Evolutionary conservation across 2,113 vertebrate genomes (phyloP).

Genomic region (human): DNA sequence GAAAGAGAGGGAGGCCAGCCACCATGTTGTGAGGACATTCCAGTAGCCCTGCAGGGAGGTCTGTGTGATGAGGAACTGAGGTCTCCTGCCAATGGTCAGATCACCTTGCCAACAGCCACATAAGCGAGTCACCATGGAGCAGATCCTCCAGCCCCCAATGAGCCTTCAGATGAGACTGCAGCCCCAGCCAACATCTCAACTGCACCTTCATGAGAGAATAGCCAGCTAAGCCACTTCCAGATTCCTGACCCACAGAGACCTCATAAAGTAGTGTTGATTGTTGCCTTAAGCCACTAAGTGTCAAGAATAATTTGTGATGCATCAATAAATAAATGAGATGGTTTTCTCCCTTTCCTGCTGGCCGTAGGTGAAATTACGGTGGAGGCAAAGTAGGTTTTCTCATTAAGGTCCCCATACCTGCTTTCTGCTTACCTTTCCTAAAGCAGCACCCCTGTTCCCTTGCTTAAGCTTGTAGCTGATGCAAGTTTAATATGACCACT

Average conservation of each 20-base stretch:
- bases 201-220: not conserved
- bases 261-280: not conserved
- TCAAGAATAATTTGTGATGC: not conserved
- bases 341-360: not conserved
- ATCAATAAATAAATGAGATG: not conserved
- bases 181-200: not conserved
- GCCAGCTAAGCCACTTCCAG: not conserved
- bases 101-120: not conserved
- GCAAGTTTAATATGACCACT: not conserved
- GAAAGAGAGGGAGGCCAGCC: not conserved
- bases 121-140: not conserved
- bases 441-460: not conserved
- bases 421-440: not conserved
- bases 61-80: not conserved
- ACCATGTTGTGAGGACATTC: not conserved
- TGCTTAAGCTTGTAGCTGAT: not conserved
- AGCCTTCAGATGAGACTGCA: not conserved
- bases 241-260: not conserved
- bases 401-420: not conserved
- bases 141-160: not conserved
- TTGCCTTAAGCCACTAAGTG: not conserved
- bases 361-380: not conserved
- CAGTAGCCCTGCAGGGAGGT: not conserved
- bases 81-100: rapidly evolving
- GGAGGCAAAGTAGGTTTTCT: not conserved